Evolutionary conservation across 2,888 invertebrate species (phyloP), one percentile per base, ranked within the genome.

Genomic region (Clivina fossor): DNA sequence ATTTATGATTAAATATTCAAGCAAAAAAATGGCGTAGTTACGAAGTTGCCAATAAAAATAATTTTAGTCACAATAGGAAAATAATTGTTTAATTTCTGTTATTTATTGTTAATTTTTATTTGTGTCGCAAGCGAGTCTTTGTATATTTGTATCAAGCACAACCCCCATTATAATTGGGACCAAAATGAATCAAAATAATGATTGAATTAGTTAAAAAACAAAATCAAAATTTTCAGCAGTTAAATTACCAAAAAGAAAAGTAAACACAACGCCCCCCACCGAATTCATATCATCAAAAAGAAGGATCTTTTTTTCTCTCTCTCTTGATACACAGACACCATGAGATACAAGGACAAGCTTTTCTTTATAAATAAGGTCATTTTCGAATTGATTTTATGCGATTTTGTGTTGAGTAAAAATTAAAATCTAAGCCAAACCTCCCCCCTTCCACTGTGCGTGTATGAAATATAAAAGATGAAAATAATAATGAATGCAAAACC

Each of bases 391-490:
- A 37, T 53, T 53, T 44, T 35, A 53, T 49, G 28, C 16, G n/a
- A 1, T 35, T 35, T 35, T 35, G 16, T 35, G 15, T 15, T 44
- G 19, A 15, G 18, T 11, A 44, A 30, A 18, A 30, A 20, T 26
- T 28, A 30, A 47, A 28, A 46, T 57, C 58, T 43, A 51, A 58
- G 46, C 53, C n/a, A n/a, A n/a, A n/a, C n/a, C n/a, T n/a, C n/a
- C n/a, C n/a, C n/a, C 53, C 54, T 58, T 58, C 54, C 57, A 55
- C 53, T 56, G 51, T 53, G 53, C n/a, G n/a, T n/a, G n/a, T n/a
- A n/a, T n/a, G n/a, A n/a, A n/a, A n/a, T n/a, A n/a, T n/a, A n/a
- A n/a, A n/a, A n/a, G n/a, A n/a, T n/a, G n/a, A n/a, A n/a, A n/a
- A 53, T 44, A 41, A 53, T 43, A 53, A 22, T 20, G 48, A 48